Evolutionary conservation across 2,888 invertebrate genomes (phyloP).

Genomic region (Sinodicranocentrus sp.): DNA sequence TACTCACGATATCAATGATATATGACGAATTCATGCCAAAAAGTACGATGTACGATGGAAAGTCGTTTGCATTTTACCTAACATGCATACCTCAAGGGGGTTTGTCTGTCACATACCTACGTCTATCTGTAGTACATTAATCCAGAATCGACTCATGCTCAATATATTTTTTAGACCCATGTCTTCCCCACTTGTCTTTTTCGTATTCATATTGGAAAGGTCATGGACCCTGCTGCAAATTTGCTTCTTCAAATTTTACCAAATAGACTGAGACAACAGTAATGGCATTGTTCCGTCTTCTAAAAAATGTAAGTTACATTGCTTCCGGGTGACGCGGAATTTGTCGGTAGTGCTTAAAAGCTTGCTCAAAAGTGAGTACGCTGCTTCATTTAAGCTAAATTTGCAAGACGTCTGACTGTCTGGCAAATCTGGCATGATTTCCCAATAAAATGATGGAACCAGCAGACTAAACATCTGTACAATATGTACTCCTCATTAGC

Average conservation of each 20-base stretch:
- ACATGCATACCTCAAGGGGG: too few relatives aligned
- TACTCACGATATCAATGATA: too few relatives aligned
- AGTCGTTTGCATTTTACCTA: too few relatives aligned
- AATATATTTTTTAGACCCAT: too few relatives aligned
- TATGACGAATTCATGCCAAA: too few relatives aligned
- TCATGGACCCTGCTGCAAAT: conserved; percentile 45
- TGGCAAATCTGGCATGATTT: neutral
- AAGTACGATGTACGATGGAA: too few relatives aligned
- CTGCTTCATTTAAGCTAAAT: neutral
- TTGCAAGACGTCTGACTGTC: conserved; percentile 33
- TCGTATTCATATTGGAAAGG: conserved; percentile 28
- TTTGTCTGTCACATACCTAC: too few relatives aligned
- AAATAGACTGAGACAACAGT: neutral
- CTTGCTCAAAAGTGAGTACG: neutral
- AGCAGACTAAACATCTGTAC: too few relatives aligned
- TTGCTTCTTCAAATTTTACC: neutral
- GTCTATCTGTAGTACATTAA: too few relatives aligned
- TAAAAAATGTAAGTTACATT: neutral
- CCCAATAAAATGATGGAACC: conserved; percentile 4
- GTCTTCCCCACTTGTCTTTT: neutral
- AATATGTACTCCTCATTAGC: too few relatives aligned
- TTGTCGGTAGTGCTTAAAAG: neutral
- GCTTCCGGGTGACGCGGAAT: neutral
- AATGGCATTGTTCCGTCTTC: neutral
- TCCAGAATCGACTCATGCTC: too few relatives aligned